Percentiles rank a stretch among this genome's conserved stretches.
These are phyloP conservation scores for Cheilosia urbana DNA, from an alignment of 2,888 invertebrate genomes.

Conservation along the genomic window DNA sequence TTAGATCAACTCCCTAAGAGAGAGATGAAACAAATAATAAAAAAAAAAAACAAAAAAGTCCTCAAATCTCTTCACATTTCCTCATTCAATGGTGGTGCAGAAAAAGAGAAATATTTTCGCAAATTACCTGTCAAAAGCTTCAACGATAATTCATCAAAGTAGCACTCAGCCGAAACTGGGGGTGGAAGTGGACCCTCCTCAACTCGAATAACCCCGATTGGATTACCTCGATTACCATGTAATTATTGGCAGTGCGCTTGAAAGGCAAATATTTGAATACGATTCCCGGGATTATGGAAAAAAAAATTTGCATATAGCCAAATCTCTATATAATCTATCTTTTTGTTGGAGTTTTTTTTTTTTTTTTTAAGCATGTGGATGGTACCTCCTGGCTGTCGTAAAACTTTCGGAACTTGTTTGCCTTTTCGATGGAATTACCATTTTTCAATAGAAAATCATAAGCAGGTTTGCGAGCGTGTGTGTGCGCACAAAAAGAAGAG, in stretches of 20 bases:
- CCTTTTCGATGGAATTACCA: conserved; percentile 30
- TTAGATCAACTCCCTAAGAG: conserved; percentile 66
- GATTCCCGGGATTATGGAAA: conserved; percentile 12
- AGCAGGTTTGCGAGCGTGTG: conserved; percentile 1
- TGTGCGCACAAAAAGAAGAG: neutral
- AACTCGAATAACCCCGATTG: conserved; percentile 11
- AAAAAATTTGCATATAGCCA: conserved; percentile 28
- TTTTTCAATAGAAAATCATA: conserved; percentile 29
- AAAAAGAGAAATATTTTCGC: conserved; percentile 45
- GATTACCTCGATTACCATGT: conserved; percentile 54
- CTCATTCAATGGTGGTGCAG: conserved; percentile 5
- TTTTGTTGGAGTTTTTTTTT: neutral
- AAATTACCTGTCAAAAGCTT: conserved; percentile 67
- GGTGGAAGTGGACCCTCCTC: neutral
- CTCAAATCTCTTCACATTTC: conserved; percentile 19
- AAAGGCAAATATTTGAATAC: conserved; percentile 56
- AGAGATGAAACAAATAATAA: conserved; percentile 5
- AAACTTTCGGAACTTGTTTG: conserved; percentile 48
- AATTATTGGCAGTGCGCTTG: conserved; percentile 39
- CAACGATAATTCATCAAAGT: conserved; percentile 63
- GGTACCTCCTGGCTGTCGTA: neutral
- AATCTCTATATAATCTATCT: conserved; percentile 21
- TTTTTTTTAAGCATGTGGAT: neutral
- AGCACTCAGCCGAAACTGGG: neutral
- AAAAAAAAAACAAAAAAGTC: neutral